Conservation (phyloP, 2,113 vertebrate species). For the Labeo catla region DNA sequence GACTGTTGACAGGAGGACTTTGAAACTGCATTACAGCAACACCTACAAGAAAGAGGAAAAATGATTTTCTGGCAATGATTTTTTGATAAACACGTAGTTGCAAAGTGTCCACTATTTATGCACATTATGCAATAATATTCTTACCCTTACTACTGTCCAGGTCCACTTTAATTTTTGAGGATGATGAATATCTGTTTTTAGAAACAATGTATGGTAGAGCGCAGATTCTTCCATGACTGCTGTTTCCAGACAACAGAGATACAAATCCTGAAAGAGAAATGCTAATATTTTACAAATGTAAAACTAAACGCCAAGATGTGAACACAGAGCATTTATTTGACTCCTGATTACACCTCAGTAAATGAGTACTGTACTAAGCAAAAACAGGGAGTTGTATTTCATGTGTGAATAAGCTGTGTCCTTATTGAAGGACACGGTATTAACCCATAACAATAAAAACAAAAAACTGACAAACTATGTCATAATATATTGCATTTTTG, state of each 20-base stretch:
- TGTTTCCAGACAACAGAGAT: slow-evolving; percentile 56
- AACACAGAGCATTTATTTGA: neutral
- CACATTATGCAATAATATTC: neutral
- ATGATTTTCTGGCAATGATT: neutral
- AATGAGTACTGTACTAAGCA: neutral
- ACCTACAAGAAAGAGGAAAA: slow-evolving; percentile 69
- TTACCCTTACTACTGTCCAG: slow-evolving; percentile 80
- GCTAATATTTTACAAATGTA: neutral
- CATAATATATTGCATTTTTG: neutral
- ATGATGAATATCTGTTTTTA: slow-evolving; percentile 66
- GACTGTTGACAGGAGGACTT: slow-evolving; percentile 90
- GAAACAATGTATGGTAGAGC: slow-evolving; percentile 46
- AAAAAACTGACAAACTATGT: neutral
- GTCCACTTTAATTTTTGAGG: slow-evolving; percentile 77
- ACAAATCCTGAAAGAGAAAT: slow-evolving; percentile 59
- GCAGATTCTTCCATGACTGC: slow-evolving; percentile 55
- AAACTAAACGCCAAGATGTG: neutral
- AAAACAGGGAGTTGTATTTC: neutral
- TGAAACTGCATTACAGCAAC: slow-evolving; percentile 84
- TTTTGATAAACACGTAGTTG: neutral
- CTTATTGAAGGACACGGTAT: neutral
- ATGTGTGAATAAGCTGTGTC: slow-evolving; percentile 3
- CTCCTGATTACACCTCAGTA: neutral
- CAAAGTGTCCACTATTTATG: neutral
- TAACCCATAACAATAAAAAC: neutral